Conservation (phyloP, 2,113 vertebrate species). For the Chiloscyllium plagiosum region DNA sequence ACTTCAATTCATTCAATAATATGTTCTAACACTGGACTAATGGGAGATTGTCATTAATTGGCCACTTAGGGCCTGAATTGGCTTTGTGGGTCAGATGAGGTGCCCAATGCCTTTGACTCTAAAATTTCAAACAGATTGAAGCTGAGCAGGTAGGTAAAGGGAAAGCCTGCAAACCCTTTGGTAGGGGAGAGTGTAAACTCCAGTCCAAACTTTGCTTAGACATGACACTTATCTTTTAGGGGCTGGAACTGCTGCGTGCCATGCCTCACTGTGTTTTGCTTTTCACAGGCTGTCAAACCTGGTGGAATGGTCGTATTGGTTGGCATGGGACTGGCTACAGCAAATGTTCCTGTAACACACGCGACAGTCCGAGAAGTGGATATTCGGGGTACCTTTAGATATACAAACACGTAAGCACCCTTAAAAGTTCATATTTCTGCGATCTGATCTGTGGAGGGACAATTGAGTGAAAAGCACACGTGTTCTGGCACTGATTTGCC, state of each 20-base stretch:
- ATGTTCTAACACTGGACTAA: no score
- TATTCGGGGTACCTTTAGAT: conserved; percentile 87
- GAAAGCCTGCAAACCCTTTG: no score
- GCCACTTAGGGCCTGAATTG: no score
- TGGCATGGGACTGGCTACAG: conserved; percentile 74
- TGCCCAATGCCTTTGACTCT: no score
- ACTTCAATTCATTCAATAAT: no score
- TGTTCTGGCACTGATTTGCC: neutral
- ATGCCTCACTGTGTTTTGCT: neutral
- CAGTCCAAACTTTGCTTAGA: neutral
- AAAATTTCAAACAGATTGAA: no score
- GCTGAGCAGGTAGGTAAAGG: no score
- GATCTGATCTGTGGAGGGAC: neutral
- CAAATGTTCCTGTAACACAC: conserved; percentile 66
- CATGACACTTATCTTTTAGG: neutral
- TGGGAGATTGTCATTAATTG: no score
- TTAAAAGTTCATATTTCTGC: neutral
- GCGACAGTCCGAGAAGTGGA: conserved; percentile 79
- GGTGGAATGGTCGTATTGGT: conserved; percentile 85
- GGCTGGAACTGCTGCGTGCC: no score
- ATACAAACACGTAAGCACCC: conserved; percentile 86
- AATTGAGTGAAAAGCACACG: neutral
- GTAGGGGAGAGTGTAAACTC: neutral
- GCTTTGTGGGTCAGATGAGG: no score
- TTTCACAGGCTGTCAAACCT: conserved; percentile 69